phyloP scores from a whole-genome alignment of 2,113 vertebrate genomes.

The Spilogale gracilis region DNA sequence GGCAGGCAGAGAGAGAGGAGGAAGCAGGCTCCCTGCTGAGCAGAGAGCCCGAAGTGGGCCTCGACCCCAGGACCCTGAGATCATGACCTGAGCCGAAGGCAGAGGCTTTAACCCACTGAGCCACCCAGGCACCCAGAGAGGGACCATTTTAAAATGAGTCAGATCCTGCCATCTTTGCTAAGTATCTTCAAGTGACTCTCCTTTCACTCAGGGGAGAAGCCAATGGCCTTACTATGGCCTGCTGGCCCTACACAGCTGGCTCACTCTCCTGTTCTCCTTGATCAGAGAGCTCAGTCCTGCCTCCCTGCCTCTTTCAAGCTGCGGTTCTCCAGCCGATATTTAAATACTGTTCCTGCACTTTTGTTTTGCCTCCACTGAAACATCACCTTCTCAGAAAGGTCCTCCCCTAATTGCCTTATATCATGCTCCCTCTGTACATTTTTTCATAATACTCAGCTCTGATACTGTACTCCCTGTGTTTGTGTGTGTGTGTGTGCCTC shows the following conservation, averaged over 20 bases:
- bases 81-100: neutral
- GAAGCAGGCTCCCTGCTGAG: neutral
- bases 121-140: neutral
- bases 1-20: neutral
- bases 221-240: neutral
- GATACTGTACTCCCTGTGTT: neutral
- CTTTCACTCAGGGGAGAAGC: neutral
- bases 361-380: neutral
- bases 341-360: constrained; percentile 12
- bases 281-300: neutral
- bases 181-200: neutral
- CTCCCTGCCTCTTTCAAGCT: neutral
- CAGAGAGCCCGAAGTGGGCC: neutral
- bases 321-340: neutral
- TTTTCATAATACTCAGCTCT: neutral
- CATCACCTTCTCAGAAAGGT: neutral
- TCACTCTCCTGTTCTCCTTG: neutral
- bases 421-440: neutral
- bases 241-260: neutral
- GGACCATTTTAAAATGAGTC: neutral
- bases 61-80: neutral
- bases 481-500: neutral
- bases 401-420: neutral
- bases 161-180: neutral
- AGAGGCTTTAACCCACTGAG: neutral